Evolutionary conservation across 2,797 vertebrate species (phyloP), one percentile per base, ranked within the genome.

Genomic region (Acanthornis magna): DNA sequence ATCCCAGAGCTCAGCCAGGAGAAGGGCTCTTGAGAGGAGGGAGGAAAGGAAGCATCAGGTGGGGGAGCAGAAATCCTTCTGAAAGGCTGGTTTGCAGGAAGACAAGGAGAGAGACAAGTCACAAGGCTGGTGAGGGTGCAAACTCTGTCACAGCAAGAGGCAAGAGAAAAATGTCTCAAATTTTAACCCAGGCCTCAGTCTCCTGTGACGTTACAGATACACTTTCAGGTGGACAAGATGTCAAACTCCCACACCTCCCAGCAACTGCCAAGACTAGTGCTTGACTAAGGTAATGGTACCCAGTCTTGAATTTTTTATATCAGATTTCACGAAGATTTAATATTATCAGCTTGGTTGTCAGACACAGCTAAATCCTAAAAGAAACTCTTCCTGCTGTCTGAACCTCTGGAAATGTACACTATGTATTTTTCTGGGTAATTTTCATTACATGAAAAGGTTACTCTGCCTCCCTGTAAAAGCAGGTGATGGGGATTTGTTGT

Each of bases 261-360:
- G 51, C 45, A 67, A 22, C 27, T 72, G 32, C 53, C 48, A 40
- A 55, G 19, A 38, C 16, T 23, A 70, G 26, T 3, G 3, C 23
- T 81, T 84, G 36, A 43, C 8, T 5, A 25, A 19, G 23, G n/a
- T 72, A 70, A 76, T 92, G 77, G 89, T 30, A 78, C 19, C 14
- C n/a, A 82, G 29, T 7, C 50, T 47, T 75, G 61, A 72, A 55
- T 82, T 85, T 89, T 77, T 66, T 45, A 60, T 62, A 48, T 32
- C 54, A 85, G 27, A 75, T 85, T 96, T 95, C 77, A 63, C 53
- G 45, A 91, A 40, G 73, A 58, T 85, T 91, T 80, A 87, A 36
- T 79, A 60, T 88, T 76, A 45, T 40, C 57, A 70, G 42, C 38
- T 67, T 58, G 20, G 30, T 60, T 88, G 79, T 54, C 82, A 86